phyloP scores from a whole-genome alignment of 2,888 invertebrate genomes.

The Peribatodes rhomboidaria region DNA sequence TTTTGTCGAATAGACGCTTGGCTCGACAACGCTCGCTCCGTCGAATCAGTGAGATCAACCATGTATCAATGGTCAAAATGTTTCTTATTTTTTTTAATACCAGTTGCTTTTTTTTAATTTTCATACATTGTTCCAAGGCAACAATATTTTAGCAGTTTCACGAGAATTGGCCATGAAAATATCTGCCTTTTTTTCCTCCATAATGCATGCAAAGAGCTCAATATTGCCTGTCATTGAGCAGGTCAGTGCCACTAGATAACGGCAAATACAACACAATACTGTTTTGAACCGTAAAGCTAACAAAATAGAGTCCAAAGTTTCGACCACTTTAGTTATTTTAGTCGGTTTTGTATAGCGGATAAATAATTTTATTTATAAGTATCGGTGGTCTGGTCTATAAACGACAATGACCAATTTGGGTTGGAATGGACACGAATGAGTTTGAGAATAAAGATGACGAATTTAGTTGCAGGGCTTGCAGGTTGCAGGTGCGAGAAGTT shows the following conservation, averaged over 20 bases:
- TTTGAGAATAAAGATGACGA: not conserved
- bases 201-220: slow-evolving; percentile 30
- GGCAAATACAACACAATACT: slow-evolving; percentile 13
- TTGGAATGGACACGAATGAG: not conserved
- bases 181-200: slow-evolving; percentile 23
- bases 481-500: not conserved
- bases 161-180: slow-evolving; percentile 7
- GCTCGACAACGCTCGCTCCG: too few relatives aligned
- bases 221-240: slow-evolving; percentile 54
- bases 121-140: not conserved
- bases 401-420: slow-evolving; percentile 12
- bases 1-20: too few relatives aligned
- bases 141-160: not conserved
- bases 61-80: too few relatives aligned
- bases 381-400: slow-evolving; percentile 1
- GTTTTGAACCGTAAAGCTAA: slow-evolving; percentile 6
- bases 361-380: slow-evolving; percentile 15
- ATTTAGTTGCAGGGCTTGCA: not conserved
- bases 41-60: too few relatives aligned
- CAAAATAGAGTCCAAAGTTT: not conserved
- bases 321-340: not conserved
- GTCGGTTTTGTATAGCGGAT: slow-evolving; percentile 14
- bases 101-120: not conserved
- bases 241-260: slow-evolving; percentile 57
- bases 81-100: not conserved